phyloP scores from a whole-genome alignment of 2,113 vertebrate genomes.

The Gadus macrocephalus region DNA sequence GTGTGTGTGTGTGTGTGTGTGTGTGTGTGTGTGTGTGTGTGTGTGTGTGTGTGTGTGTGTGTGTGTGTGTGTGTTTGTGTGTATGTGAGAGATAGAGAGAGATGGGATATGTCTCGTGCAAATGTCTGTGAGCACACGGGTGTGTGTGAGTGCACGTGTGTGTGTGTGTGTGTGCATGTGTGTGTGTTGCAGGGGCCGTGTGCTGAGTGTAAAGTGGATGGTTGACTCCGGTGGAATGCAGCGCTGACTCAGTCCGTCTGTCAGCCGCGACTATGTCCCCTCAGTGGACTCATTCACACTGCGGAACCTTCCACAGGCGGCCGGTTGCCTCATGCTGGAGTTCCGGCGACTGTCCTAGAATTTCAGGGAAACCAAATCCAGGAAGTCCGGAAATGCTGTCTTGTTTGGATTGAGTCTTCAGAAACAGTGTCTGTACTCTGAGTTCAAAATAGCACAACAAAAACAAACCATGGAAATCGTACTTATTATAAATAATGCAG shows the following conservation, averaged over 20 bases:
- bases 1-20: slow-evolving; percentile 30
- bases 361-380: slow-evolving; percentile 52
- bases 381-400: slow-evolving; percentile 41
- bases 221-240: slow-evolving; percentile 75
- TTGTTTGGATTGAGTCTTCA: slow-evolving; percentile 32
- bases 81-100: no score
- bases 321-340: slow-evolving; percentile 68
- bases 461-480: no score
- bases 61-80: slow-evolving; percentile 11
- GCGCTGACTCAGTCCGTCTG: slow-evolving; percentile 74
- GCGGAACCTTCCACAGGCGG: slow-evolving; percentile 44
- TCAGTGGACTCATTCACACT: slow-evolving; percentile 70
- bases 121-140: not conserved
- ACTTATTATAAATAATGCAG: no score
- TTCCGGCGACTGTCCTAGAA: slow-evolving; percentile 61
- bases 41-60: slow-evolving; percentile 14
- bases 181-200: slow-evolving; percentile 27
- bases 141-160: slow-evolving; percentile 14
- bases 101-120: no score
- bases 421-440: no score
- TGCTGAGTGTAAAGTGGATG: slow-evolving; percentile 62
- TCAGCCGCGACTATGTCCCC: slow-evolving; percentile 62
- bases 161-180: slow-evolving; percentile 31
- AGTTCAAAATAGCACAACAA: no score
- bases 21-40: not conserved